Evolutionary conservation across 2,888 invertebrate genomes (phyloP).

Genomic region (Drymonia ruficornis): DNA sequence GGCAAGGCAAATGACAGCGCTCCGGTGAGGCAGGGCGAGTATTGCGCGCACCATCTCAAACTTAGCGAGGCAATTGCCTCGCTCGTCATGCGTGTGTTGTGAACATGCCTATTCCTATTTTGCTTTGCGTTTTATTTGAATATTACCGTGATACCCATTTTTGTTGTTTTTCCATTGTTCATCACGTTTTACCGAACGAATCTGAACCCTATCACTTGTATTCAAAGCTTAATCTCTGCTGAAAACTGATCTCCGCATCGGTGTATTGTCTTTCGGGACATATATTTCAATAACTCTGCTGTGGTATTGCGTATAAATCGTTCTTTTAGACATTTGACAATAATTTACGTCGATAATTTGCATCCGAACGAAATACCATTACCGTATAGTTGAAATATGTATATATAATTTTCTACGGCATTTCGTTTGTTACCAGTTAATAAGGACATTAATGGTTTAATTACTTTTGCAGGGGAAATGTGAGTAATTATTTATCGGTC

Average conservation of each 20-base stretch:
- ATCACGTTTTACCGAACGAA: slow-evolving; percentile 35
- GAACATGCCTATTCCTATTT: too few relatives aligned
- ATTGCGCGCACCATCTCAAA: too few relatives aligned
- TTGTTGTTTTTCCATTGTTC: slow-evolving; percentile 60
- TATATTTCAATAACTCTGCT: slow-evolving; percentile 80
- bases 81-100: too few relatives aligned
- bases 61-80: too few relatives aligned
- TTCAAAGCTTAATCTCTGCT: slow-evolving; percentile 53
- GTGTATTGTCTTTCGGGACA: slow-evolving; percentile 73
- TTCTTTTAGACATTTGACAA: slow-evolving; percentile 75
- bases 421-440: slow-evolving; percentile 35
- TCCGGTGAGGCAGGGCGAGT: too few relatives aligned
- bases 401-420: slow-evolving; percentile 18
- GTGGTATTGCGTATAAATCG: slow-evolving; percentile 75
- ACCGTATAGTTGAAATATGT: slow-evolving; percentile 47
- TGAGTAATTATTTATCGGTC: slow-evolving; percentile 26
- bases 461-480: slow-evolving; percentile 32
- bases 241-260: slow-evolving; percentile 44
- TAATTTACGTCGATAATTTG: slow-evolving; percentile 73
- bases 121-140: slow-evolving; percentile 70
- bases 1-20: too few relatives aligned
- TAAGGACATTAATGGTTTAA: slow-evolving; percentile 36
- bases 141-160: slow-evolving; percentile 67
- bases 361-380: slow-evolving; percentile 58
- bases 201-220: slow-evolving; percentile 45